Evolutionary conservation across 2,113 vertebrate species (phyloP).

Genomic region (Apteryx owenii): DNA sequence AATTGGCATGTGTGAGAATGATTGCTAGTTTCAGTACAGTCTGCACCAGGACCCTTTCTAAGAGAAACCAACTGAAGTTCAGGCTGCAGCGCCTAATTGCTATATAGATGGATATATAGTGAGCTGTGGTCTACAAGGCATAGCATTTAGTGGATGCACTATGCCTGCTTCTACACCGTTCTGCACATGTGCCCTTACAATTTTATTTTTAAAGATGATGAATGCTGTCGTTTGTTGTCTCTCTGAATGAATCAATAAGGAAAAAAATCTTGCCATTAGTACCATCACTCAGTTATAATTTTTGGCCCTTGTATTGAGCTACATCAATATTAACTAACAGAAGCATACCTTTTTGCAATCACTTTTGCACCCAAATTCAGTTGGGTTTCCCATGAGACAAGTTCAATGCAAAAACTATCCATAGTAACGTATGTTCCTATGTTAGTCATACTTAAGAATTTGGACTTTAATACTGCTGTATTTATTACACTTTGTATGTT

Average conservation of each 20-base stretch:
- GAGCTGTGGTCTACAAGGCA: neutral
- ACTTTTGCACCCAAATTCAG: neutral
- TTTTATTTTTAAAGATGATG: neutral
- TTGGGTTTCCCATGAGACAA: neutral
- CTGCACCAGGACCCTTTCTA: constrained; percentile 21
- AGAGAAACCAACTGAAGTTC: neutral
- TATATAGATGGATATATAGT: neutral
- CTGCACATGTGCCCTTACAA: neutral
- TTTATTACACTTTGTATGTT: neutral
- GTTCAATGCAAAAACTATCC: neutral
- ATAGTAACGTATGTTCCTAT: neutral
- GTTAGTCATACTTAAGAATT: neutral
- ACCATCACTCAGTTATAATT: neutral
- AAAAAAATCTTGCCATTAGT: neutral
- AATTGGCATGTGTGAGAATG: neutral
- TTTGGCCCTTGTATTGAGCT: neutral
- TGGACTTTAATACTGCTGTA: neutral
- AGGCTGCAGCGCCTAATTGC: constrained; percentile 20
- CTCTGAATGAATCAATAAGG: neutral
- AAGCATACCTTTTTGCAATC: neutral
- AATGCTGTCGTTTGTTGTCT: neutral
- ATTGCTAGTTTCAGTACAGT: constrained; percentile 9
- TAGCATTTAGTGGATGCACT: neutral
- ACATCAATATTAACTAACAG: neutral
- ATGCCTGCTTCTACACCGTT: neutral